Evolutionary conservation across 2,113 vertebrate species (phyloP), one percentile per base, ranked within the genome.

Genomic region (Labeo catla): DNA sequence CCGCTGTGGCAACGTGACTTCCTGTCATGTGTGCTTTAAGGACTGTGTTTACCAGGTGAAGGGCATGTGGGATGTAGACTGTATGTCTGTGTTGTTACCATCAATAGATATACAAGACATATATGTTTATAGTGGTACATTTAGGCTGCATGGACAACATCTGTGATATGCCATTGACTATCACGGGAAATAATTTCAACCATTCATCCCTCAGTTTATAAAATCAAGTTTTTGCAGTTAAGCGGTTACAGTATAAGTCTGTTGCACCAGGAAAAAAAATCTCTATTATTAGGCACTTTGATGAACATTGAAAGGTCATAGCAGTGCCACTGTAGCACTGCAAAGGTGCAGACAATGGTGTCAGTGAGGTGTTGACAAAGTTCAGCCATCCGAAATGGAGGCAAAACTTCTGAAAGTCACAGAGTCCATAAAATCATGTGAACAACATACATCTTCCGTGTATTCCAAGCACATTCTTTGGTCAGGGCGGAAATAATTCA

Each of bases 21-120:
- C 9, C 15, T 66, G 2, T 52, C 70, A 61, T 63, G 52, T 63
- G 28, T 36, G 76, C 68, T 83, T 72, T 34, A 23, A 10, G 43
- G 21, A 2, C 39, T 59, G 52, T 76, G 83, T 65, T 73, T 28
- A 68, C n/a, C 45, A 76, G 3, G 45, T 74, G 45, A 74, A 74
- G 73, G 21, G 52, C 50, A 70, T 39, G 43, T 45, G 73, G 23
- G 74, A 59, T 45, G 68, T 47, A 8, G 36, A 3, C 47, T 61
- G 16, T 83, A 61, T 84, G 39, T 72, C 19, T 7, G 8, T 36
- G 61, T 23, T 70, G 16, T 63, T 39, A 83, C 39, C 57, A 82
- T 61, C 15, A 8, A 13, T 34, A n/a, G 28, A 77, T 4, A 73
- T 34, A 6, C 36, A 52, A 2, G 39, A 8, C 52, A 23, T 15